Evolutionary conservation across 2,888 invertebrate species (phyloP), one percentile per base, ranked within the genome.

Genomic region (Odontocerum albicorne): DNA sequence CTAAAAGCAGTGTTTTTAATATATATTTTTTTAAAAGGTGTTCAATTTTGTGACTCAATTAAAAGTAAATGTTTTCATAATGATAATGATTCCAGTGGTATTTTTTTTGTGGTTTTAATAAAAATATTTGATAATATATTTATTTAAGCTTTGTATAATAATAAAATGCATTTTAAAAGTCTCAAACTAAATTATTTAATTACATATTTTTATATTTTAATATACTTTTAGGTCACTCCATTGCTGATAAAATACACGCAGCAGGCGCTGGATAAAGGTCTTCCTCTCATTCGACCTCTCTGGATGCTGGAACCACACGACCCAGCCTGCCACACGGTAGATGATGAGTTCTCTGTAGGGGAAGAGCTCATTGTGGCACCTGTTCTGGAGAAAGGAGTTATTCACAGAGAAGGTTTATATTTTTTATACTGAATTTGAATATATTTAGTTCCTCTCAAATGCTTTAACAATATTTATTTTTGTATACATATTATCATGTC

Each of bases 331-430:
- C 83, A 89, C 59, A 78, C 82, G 1, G 87, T 91, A 0, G 81
- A 82, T 16, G 93, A 94, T 67, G 91, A 96, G 71, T 96, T 96
- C 70, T 87, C 90, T 0, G 84, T 96, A 1, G 96, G 96, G 0
- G 90, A 90, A 63, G 91, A 93, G 68, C 77, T 96, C 1, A 89
- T 96, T 22, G 94, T 96, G 0, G 96, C 96, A 0, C 96, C 96
- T 0, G 84, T 96, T 43, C 69, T 95, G 22, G 76, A 85, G 46
- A 80, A 84, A 0, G 86, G 87, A 1, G 79, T 83, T 33, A 83
- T 84, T 20, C 83, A 86, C 61, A 78, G 88, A 60, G 94, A 89
- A 75, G 83, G 83, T 83, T 57, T 62, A 10, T 13, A 39, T 8
- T 7, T 12, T 35, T n/a, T n/a, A n/a, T n/a, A n/a, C n/a, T n/a